phyloP scores from a whole-genome alignment of 2,888 invertebrate genomes.

The Syrista parreyssii region DNA sequence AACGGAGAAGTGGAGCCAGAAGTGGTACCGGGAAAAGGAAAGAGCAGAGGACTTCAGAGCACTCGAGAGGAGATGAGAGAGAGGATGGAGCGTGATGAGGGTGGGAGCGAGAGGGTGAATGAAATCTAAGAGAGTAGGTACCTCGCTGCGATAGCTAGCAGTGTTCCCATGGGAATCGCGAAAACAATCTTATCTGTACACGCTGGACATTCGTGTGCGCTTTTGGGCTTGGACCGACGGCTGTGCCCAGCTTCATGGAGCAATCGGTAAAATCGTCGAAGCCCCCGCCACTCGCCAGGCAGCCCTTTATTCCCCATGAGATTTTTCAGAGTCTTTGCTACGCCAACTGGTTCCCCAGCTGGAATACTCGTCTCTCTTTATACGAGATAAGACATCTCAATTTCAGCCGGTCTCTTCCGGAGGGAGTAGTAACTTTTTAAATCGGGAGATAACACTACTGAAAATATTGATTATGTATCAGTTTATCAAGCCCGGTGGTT shows the following conservation, averaged over 20 bases:
- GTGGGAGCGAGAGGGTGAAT: constrained; percentile 11
- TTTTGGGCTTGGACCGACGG: neutral
- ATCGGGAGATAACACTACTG: no score
- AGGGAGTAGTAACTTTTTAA: neutral
- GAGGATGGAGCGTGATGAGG: constrained; percentile 5
- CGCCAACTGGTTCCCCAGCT: constrained; percentile 40
- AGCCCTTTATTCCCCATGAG: constrained; percentile 47
- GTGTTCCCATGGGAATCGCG: constrained; percentile 35
- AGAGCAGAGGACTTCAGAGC: constrained; percentile 10
- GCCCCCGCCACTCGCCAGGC: neutral
- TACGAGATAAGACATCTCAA: constrained; percentile 58
- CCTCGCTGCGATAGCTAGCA: neutral
- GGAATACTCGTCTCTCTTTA: constrained; percentile 42
- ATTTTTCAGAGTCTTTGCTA: constrained; percentile 45
- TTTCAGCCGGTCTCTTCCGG: constrained; percentile 30
- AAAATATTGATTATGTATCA: constrained; percentile 6
- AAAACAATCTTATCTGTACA: constrained; percentile 44
- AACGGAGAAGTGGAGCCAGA: neutral
- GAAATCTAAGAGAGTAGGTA: no score
- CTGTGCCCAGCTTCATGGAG: neutral
- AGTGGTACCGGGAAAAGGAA: neutral
- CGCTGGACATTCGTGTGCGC: neutral
- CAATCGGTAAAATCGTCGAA: neutral
- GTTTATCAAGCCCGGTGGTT: neutral
- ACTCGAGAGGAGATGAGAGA: constrained; percentile 19